Base-by-base conservation (phyloP, 2,888 invertebrate species). In the Leucozona laternaria region DNA sequence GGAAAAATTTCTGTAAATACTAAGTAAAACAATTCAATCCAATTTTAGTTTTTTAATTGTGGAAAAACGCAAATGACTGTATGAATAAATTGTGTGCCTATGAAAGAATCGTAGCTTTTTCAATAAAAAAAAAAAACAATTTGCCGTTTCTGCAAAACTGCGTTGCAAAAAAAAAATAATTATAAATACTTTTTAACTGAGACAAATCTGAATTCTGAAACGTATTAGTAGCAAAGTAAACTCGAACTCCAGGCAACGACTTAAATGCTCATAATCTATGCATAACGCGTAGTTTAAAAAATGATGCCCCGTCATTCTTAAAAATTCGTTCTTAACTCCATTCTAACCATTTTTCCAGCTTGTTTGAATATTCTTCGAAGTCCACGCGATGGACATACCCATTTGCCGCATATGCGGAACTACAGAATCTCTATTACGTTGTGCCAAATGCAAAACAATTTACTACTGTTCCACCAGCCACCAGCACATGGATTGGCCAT, bases 401-500 rank as follows among this genome's bases (percentile, higher is more conserved):
- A 89, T 89, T 48, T 92, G 92, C 82, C 89, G 89, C 81, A 90
- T 91, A 62, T 92, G 92, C 73, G 90, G 91, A 77, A 92, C 91
- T 6, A 89, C 89, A n/a, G 89, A 90, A 70, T 90, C 91, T 78
- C 92, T 96, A 89, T 93, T 95, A 88, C 94, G 96, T 89, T 97
- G 97, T 92, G 94, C 95, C 88, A 94, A 96, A 89, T 97, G 97
- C 92, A 95, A 95, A 90, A 93, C 92, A 82, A 94, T 95, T 68
- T 95, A 95, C 92, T 97, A 97, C 92, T 97, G 97, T 93, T 95
- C 95, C 82, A 95, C 95, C 89, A 95, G 95, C 88, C 97, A 97
- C 91, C 97, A 97, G 92, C 95, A 94, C 88, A 93, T 94, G 89
- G 96, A 97, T 91, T 97, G 97, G 97, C 95, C 95, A 90, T 94